Evolutionary conservation across 1,140 invertebrate genomes (phyloP).

Genomic region (Drosophila lini): DNA sequence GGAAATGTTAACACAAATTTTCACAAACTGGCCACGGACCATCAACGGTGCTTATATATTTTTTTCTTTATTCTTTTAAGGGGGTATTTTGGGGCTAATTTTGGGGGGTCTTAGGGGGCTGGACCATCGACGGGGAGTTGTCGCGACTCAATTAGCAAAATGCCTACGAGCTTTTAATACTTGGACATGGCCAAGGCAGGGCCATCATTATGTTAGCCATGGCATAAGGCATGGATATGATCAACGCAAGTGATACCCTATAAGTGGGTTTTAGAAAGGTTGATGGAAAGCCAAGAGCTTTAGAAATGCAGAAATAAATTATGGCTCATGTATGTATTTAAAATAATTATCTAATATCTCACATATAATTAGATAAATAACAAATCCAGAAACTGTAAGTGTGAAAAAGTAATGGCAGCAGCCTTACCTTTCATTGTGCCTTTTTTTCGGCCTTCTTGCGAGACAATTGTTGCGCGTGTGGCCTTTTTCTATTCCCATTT

Average conservation of each 20-base stretch:
- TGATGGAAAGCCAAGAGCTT: too few relatives aligned
- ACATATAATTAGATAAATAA: too few relatives aligned
- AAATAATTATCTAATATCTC: too few relatives aligned
- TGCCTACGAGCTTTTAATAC: conserved; percentile 55
- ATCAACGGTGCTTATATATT: conserved; percentile 24
- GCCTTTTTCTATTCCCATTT: not conserved
- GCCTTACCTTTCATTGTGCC: conserved; percentile 32
- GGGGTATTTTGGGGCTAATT: not conserved
- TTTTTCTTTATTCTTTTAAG: not conserved
- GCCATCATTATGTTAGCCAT: conserved; percentile 57
- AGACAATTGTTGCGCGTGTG: conserved; percentile 54
- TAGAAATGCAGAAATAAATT: too few relatives aligned
- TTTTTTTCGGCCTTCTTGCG: conserved; percentile 6
- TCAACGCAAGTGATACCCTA: conserved; percentile 7
- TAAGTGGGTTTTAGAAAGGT: not conserved
- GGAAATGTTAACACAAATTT: conserved; percentile 78
- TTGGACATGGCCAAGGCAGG: conserved; percentile 51
- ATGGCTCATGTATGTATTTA: too few relatives aligned
- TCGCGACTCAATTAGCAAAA: conserved; percentile 76
- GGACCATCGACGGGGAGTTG: conserved; percentile 44
- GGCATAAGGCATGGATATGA: not conserved
- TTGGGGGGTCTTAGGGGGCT: not conserved
- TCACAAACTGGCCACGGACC: conserved; percentile 58
- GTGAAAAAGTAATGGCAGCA: conserved; percentile 35
- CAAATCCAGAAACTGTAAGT: not conserved